Percentiles rank a stretch among this genome's conserved stretches.
These are phyloP conservation scores for Sceloporus undulatus DNA, from an alignment of 2,113 vertebrate genomes.

Conservation along the genomic window DNA sequence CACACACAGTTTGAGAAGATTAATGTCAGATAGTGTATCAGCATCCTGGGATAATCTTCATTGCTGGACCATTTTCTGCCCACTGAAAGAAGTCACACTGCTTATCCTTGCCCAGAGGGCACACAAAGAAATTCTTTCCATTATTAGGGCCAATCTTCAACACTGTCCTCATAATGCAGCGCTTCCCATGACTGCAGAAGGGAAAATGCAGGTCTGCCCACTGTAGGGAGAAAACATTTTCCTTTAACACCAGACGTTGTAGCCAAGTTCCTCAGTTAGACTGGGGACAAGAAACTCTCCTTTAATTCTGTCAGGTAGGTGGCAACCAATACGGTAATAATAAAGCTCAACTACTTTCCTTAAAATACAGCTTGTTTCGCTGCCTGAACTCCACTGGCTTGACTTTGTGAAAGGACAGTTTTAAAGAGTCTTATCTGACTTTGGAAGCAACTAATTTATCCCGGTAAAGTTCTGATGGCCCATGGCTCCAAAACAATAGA, in stretches of 20 bases:
- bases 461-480: slow-evolving; percentile 7
- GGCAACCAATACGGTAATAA: neutral
- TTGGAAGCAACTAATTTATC: slow-evolving; percentile 14
- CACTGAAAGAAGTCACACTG: slow-evolving; percentile 95
- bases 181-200: slow-evolving; percentile 87
- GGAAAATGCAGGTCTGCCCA: slow-evolving; percentile 95
- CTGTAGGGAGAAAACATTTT: slow-evolving; percentile 73
- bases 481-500: slow-evolving; percentile 14
- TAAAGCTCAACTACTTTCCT: neutral
- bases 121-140: slow-evolving; percentile 89
- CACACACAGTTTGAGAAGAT: slow-evolving; percentile 31
- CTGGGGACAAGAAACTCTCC: neutral
- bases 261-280: slow-evolving; percentile 31
- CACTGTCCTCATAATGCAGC: slow-evolving; percentile 89
- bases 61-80: slow-evolving; percentile 77
- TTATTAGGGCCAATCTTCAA: slow-evolving; percentile 95
- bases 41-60: slow-evolving; percentile 74
- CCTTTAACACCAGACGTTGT: slow-evolving; percentile 8
- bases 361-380: neutral
- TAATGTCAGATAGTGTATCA: slow-evolving; percentile 31
- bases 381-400: slow-evolving; percentile 20
- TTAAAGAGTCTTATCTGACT: neutral
- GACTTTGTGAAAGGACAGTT: slow-evolving; percentile 26
- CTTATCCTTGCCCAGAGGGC: slow-evolving; percentile 83
- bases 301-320: slow-evolving; percentile 17